Base-by-base conservation (phyloP, 2,797 vertebrate species). In the Danionella dracula region DNA sequence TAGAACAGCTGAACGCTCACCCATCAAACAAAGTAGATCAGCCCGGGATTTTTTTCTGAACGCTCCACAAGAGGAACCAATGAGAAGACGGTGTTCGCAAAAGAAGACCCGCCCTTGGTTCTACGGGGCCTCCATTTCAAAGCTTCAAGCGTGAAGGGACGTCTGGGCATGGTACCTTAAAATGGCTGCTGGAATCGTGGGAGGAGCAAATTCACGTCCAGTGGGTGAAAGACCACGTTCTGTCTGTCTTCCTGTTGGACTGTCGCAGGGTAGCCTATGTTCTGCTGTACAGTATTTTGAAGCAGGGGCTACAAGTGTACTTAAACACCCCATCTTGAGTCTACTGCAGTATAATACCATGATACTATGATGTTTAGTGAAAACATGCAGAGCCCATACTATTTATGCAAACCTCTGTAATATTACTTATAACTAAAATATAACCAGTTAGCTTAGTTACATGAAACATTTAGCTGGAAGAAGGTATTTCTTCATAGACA, bases 21-120 rank as follows among this genome's bases (percentile, higher is more conserved):
- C 69, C 63, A 46, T 48, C 55, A 68, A 69, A 79, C 79, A 81
- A 81, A 75, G 74, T 79, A 72, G 56, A 62, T 53, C 67, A 77
- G 40, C 76, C 68, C 68, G 66, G 72, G 63, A 42, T 61, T 40
- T 75, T n/a, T n/a, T 77, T 56, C 62, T 59, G 71, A 72, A 75
- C 71, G 59, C 56, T 35, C 49, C 32, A 56, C 4, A 13, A 23
- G 50, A 8, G 34, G 19, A 58, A 66, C 79, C 79, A 78, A 81
- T 81, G 41, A 66, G 37, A 50, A 29, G 1, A 35, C 35, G 5
- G 64, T 37, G 56, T 32, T 32, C 11, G 38, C 31, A 15, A 4
- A 35, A 4, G 32, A 66, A 40, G 66, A 37, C 68, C 78, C 78
- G 74, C 79, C 79, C 35, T 17, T 42, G 23, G 35, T 63, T 77